Percentiles rank a stretch among this genome's conserved stretches.
Conservation (phyloP, 2,797 vertebrate genomes). For the Prionace glauca region DNA sequence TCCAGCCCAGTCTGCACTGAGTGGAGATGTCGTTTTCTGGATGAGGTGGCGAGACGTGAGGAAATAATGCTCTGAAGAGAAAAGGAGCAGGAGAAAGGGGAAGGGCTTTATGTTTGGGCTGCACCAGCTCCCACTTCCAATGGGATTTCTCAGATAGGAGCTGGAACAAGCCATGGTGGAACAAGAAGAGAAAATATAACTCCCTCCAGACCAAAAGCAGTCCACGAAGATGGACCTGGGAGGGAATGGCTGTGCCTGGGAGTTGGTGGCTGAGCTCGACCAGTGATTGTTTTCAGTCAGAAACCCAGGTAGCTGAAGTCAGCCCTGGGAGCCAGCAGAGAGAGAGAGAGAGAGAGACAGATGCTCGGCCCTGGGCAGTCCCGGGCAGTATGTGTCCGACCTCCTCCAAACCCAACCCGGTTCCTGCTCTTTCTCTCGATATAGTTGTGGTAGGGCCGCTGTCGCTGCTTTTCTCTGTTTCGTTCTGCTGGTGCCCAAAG, state of each 20-base stretch:
- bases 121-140: neutral
- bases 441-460: neutral
- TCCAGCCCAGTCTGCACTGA: neutral
- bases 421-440: neutral
- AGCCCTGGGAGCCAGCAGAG: too few relatives aligned
- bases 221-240: neutral
- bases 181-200: conserved; percentile 5
- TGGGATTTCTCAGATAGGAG: neutral
- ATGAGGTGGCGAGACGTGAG: conserved; percentile 58
- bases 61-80: conserved; percentile 65
- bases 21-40: neutral
- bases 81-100: conserved; percentile 54
- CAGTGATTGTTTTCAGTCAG: neutral
- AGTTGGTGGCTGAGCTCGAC: neutral
- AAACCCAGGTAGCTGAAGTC: neutral
- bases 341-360: neutral
- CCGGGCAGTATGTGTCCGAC: conserved; percentile 21
- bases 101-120: conserved; percentile 63
- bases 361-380: neutral
- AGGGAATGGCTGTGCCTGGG: neutral
- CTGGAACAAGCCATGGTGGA: conserved; percentile 43
- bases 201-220: neutral
- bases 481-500: conserved; percentile 40
- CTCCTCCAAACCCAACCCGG: neutral
- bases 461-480: neutral